Base-by-base conservation (phyloP, 1,140 invertebrate species). In the Tetramorium parvispinum region DNA sequence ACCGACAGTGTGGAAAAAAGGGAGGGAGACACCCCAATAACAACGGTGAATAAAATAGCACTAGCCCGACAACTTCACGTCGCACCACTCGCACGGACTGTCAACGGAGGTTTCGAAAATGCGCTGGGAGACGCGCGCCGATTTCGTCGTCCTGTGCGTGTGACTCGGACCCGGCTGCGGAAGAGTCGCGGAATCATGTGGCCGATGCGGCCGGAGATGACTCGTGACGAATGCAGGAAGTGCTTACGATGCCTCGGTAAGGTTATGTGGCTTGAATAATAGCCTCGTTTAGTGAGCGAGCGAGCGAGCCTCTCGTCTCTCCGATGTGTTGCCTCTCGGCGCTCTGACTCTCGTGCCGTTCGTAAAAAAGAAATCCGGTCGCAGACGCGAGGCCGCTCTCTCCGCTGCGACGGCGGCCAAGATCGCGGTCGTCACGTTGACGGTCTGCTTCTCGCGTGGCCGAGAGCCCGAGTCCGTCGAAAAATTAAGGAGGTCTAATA, bases 231-330 rank as follows among this genome's bases (percentile, higher is more conserved):
- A 94, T 98, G 97, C 94, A 97, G 97, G 94, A 96, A 98, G 94
- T 97, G 97, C 95, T 96, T 99, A 92, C 96, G 98, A 93, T 97
- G 97, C 95, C 96, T 98, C 92, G 97, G 98, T 98, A 96, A 96
- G 94, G 93, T 95, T 94, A 95, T 93, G 92, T 83, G 66, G 11
- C 27, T 27, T 43, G 21, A 70, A 77, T 85, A 77, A 92, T 88
- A 59, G 70, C 63, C 85, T 88, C 83, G 24, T 21, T 70, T 61
- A 79, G 73, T 70, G 76, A 73, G 78, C 59, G n/a, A 24, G 21
- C 65, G 40, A 49, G 27, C 24, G 61, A 55, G 59, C 55, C 43
- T 63, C n/a, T 61, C 59, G 63, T 51, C 49, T 63, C 21, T 61
- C 59, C 65, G 43, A 37, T 46, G 18, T 24, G n/a, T 51, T 27